Percentiles rank a stretch among this genome's conserved stretches.
Evolutionary conservation across 2,113 vertebrate species (phyloP).

Genomic region (Oryzias woworae): DNA sequence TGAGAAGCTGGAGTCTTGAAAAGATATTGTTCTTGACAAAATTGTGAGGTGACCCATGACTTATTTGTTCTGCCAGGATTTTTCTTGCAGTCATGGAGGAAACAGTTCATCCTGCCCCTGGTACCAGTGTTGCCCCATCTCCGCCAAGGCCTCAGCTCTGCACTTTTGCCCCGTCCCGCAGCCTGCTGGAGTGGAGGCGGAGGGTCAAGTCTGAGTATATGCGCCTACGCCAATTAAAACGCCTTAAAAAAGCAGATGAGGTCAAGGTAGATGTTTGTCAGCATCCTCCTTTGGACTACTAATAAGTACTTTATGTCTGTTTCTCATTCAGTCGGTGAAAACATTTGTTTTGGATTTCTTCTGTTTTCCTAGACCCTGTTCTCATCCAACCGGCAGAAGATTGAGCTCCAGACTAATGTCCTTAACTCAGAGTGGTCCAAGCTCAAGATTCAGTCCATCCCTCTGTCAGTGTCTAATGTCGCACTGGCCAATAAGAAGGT

Average conservation of each 20-base stretch:
- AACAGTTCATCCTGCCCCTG: conserved; percentile 35
- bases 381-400: conserved; percentile 89
- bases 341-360: conserved; percentile 1
- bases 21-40: too few relatives aligned
- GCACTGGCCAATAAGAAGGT: conserved; percentile 89
- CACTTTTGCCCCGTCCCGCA: conserved; percentile 75
- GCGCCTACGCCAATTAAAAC: conserved; percentile 93
- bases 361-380: conserved; percentile 82
- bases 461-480: conserved; percentile 82
- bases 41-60: too few relatives aligned
- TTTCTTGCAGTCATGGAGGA: conserved; percentile 64
- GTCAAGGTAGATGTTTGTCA: conserved; percentile 82
- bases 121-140: conserved; percentile 18
- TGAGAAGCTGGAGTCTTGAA: not conserved
- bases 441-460: conserved; percentile 88
- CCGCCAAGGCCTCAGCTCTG: conserved; percentile 58
- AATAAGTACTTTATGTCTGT: not conserved
- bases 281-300: not conserved
- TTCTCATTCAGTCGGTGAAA: not conserved
- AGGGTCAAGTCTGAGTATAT: conserved; percentile 97
- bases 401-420: conserved; percentile 86
- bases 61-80: not conserved
- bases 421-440: conserved; percentile 94
- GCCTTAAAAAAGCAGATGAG: conserved; percentile 87
- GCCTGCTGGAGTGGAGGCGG: conserved; percentile 89